Evolutionary conservation across 2,113 vertebrate species (phyloP).

Genomic region (Silurus asotus): DNA sequence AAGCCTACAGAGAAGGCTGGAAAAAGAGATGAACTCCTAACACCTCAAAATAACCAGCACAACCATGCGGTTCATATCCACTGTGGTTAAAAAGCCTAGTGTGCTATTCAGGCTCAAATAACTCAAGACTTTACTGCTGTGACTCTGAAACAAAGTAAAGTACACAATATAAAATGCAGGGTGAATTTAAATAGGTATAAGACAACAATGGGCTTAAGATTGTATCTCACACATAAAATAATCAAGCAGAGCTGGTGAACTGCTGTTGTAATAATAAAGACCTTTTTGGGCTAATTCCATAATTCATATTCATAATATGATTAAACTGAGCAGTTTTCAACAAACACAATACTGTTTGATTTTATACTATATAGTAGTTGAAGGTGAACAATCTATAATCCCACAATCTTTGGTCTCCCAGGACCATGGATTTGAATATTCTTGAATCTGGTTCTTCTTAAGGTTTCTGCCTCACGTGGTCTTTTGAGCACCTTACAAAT

Average conservation of each 20-base stretch:
- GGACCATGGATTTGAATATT: background rate
- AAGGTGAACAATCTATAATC: background rate
- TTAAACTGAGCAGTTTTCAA: background rate
- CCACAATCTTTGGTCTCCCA: background rate
- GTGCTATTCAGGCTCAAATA: constrained; percentile 3
- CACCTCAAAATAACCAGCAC: constrained; percentile 41
- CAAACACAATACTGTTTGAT: background rate
- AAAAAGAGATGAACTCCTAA: background rate
- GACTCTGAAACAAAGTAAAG: background rate
- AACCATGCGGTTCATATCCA: background rate
- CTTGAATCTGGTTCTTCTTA: background rate
- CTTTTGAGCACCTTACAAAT: background rate
- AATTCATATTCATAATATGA: background rate
- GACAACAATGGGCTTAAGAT: background rate
- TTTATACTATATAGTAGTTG: background rate
- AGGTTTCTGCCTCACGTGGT: background rate
- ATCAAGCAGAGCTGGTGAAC: background rate
- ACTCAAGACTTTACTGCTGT: background rate
- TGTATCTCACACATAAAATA: background rate
- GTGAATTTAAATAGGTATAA: background rate
- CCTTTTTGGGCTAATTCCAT: background rate
- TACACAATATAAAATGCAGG: background rate
- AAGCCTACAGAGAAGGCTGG: background rate
- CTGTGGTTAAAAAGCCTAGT: constrained; percentile 8
- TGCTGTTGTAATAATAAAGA: background rate